Evolutionary conservation across 1,140 invertebrate species (phyloP).

Genomic region (Periplaneta americana): DNA sequence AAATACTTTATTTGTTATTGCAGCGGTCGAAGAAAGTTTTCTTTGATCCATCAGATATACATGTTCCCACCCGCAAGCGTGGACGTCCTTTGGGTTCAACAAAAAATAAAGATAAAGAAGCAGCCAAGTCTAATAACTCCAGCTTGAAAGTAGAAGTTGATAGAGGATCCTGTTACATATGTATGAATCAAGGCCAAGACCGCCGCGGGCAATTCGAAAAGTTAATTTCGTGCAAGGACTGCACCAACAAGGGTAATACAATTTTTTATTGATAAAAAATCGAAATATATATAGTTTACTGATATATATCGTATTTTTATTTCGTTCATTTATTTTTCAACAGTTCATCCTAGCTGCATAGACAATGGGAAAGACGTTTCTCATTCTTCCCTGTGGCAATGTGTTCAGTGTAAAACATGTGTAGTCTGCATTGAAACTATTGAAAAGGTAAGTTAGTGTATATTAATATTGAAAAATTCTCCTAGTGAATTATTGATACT

Average conservation of each 20-base stretch:
- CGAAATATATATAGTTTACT: too few species aligned
- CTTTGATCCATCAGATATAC: conserved; percentile 68
- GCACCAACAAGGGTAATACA: conserved; percentile 64
- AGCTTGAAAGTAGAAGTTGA: not conserved
- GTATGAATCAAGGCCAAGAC: conserved; percentile 16
- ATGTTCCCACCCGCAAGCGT: conserved; percentile 57
- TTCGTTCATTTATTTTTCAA: conserved; percentile 24
- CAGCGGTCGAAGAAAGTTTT: conserved; percentile 66
- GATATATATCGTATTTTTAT: conserved; percentile 8
- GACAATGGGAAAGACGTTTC: conserved; percentile 55
- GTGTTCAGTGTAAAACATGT: conserved; percentile 65
- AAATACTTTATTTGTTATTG: conserved; percentile 24
- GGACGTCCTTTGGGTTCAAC: conserved; percentile 43
- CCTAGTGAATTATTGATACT: too few species aligned
- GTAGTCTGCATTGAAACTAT: conserved; percentile 43
- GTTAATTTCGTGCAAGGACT: conserved; percentile 70
- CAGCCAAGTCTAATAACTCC: not conserved
- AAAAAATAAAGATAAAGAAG: conserved; percentile 4
- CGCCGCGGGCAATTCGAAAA: conserved; percentile 52
- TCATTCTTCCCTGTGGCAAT: conserved; percentile 55
- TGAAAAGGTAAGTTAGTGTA: too few species aligned
- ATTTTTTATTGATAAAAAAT: conserved; percentile 6
- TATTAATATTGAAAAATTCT: too few species aligned
- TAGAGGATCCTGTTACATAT: conserved; percentile 14
- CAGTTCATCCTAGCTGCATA: conserved; percentile 60